Conservation (phyloP, 1,140 invertebrate genomes). For the Pseudobourletiella spinata region DNA sequence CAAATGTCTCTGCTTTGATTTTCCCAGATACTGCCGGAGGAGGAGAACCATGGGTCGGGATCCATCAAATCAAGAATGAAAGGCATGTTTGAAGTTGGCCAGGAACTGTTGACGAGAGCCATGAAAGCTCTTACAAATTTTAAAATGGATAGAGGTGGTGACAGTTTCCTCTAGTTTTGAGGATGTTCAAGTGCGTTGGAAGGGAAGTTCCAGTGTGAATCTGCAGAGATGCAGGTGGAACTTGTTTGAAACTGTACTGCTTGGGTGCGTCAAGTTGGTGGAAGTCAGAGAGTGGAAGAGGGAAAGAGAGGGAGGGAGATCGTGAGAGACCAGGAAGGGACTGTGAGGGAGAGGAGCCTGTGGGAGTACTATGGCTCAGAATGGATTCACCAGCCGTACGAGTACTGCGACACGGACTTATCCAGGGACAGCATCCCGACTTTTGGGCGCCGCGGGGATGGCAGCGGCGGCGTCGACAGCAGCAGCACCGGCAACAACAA, state of each 20-base stretch:
- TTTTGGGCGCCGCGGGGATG: slow-evolving; percentile 5
- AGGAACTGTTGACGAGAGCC: not conserved
- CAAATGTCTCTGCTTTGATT: no score
- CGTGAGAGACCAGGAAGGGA: not conserved
- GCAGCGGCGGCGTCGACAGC: slow-evolving; percentile 32
- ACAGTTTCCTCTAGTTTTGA: not conserved
- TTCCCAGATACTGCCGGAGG: no score
- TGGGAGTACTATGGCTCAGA: slow-evolving; percentile 21
- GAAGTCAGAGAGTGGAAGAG: not conserved
- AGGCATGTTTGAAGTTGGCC: not conserved
- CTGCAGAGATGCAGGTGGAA: not conserved
- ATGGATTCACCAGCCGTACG: slow-evolving; percentile 29
- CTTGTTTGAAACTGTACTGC: not conserved
- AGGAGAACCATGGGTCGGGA: not conserved
- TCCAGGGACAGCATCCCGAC: slow-evolving; percentile 28
- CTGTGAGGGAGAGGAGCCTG: not conserved
- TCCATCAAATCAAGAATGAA: slow-evolving; percentile 6
- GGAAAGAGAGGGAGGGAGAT: not conserved
- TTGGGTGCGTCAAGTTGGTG: not conserved
- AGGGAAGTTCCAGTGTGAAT: not conserved
- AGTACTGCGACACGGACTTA: slow-evolving; percentile 27
- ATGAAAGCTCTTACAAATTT: slow-evolving; percentile 2
- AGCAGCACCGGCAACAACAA: slow-evolving; percentile 29
- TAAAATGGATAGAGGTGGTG: slow-evolving; percentile 4
- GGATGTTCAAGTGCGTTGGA: not conserved